phyloP scores from a whole-genome alignment of 2,113 vertebrate species.

The Pedetes capensis region DNA sequence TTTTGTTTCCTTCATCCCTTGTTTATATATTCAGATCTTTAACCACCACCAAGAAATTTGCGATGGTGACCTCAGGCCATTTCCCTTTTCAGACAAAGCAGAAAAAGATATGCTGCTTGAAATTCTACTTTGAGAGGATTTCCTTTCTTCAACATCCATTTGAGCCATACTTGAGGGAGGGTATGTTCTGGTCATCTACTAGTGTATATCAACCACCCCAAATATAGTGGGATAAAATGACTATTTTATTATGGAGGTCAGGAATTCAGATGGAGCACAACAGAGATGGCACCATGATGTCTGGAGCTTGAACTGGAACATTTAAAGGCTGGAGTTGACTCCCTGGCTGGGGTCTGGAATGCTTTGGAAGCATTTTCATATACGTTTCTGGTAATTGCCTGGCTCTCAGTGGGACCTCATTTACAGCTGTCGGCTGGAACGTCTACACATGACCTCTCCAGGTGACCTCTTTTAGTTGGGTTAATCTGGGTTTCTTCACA shows the following conservation, averaged over 20 bases:
- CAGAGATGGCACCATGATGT: not conserved
- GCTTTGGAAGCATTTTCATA: not conserved
- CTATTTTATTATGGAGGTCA: not conserved
- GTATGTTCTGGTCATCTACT: conserved; percentile 6
- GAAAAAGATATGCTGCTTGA: not conserved
- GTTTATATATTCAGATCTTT: conserved; percentile 11
- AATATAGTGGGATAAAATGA: not conserved
- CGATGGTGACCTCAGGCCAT: not conserved
- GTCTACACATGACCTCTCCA: not conserved
- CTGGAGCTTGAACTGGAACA: not conserved
- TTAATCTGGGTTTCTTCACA: not conserved
- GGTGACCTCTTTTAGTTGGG: not conserved
- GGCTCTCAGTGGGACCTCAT: not conserved
- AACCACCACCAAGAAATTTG: not conserved
- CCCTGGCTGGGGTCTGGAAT: not conserved
- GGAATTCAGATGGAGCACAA: conserved; percentile 7
- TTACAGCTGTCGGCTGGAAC: not conserved
- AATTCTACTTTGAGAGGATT: not conserved
- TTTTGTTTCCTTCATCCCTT: not conserved
- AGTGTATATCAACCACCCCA: not conserved
- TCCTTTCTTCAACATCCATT: not conserved
- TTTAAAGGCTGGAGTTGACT: not conserved
- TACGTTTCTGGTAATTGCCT: not conserved
- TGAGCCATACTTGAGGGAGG: not conserved
- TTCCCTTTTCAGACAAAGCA: not conserved